Evolutionary conservation across 2,113 vertebrate species (phyloP).

Genomic region (Barnardius zonarius): DNA sequence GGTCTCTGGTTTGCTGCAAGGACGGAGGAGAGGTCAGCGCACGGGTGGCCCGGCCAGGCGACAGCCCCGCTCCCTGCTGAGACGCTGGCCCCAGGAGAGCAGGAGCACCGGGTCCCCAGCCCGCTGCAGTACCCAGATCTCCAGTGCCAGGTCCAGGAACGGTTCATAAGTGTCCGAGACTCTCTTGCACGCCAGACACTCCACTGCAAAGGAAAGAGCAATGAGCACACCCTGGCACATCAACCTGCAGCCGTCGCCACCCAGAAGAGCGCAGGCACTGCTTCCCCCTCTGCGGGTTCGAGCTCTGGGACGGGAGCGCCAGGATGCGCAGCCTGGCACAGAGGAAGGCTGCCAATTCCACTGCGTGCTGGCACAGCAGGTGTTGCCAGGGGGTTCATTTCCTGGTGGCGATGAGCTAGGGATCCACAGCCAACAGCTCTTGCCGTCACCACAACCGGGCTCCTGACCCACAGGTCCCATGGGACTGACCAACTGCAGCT

Average conservation of each 20-base stretch:
- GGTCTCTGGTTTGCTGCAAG: too few species aligned
- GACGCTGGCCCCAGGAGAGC: too few species aligned
- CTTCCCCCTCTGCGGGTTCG: not conserved
- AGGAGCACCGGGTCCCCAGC: too few species aligned
- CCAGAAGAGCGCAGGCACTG: not conserved
- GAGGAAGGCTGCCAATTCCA: not conserved
- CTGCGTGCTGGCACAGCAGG: not conserved
- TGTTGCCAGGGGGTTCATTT: rapidly evolving
- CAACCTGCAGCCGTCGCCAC: not conserved
- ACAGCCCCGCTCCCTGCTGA: too few species aligned
- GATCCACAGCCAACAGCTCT: not conserved
- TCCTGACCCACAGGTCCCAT: not conserved
- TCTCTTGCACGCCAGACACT: not conserved
- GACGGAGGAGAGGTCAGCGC: too few species aligned
- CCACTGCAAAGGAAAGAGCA: not conserved
- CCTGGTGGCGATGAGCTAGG: not conserved
- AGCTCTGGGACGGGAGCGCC: not conserved
- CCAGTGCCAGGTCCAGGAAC: too few species aligned
- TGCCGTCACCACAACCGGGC: not conserved
- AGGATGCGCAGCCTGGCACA: not conserved
- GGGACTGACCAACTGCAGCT: too few species aligned
- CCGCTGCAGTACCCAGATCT: too few species aligned
- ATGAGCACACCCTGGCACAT: not conserved
- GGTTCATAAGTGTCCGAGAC: not conserved
- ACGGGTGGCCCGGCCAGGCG: too few species aligned